A percentile compares a stretch with the other conserved stretches of the same genome.
phyloP scores from a whole-genome alignment of 2,113 vertebrate species.

The Isichthys henryi region DNA sequence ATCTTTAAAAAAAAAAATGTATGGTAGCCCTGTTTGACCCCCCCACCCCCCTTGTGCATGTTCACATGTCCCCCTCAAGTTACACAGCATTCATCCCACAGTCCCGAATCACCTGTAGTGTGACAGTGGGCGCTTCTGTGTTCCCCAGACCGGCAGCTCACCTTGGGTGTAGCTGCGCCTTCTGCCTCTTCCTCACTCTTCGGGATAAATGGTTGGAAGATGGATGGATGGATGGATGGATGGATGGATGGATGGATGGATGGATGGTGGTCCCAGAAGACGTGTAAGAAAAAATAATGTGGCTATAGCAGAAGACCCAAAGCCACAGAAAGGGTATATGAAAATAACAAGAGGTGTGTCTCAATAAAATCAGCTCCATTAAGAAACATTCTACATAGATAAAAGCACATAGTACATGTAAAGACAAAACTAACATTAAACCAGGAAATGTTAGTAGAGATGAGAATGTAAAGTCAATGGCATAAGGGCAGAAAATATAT shows the following conservation, averaged over 20 bases:
- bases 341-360: slow-evolving; percentile 70
- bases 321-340: slow-evolving; percentile 61
- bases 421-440: background rate
- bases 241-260: background rate
- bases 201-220: background rate
- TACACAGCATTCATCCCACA: background rate
- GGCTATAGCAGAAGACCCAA: background rate
- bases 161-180: background rate
- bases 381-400: slow-evolving; percentile 61
- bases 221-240: background rate
- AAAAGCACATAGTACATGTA: background rate
- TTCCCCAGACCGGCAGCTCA: background rate
- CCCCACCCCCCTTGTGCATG: background rate
- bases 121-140: background rate
- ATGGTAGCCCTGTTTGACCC: background rate
- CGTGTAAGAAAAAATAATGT: background rate
- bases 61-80: background rate
- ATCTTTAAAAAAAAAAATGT: background rate
- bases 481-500: background rate
- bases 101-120: background rate
- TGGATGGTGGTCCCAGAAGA: background rate
- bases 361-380: slow-evolving; percentile 76
- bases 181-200: background rate
- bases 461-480: background rate
- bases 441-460: background rate